Evolutionary conservation across 2,797 vertebrate species (phyloP).

Genomic region (Sciurus carolinensis): DNA sequence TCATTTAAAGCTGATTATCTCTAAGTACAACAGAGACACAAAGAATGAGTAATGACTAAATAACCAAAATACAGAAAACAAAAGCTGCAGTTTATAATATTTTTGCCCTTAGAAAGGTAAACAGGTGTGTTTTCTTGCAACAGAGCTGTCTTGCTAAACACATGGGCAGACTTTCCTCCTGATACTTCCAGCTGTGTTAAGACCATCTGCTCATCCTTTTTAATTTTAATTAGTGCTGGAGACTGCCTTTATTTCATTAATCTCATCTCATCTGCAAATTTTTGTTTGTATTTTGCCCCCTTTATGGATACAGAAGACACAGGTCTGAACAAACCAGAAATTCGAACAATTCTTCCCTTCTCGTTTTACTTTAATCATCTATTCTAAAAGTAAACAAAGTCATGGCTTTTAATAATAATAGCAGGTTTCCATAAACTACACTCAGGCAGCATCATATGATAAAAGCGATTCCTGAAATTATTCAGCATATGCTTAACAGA

Average conservation of each 20-base stretch:
- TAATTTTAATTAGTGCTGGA: conserved; percentile 89
- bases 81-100: conserved; percentile 80
- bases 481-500: conserved; percentile 74
- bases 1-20: conserved; percentile 82
- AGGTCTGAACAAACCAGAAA: conserved; percentile 54
- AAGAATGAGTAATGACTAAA: conserved; percentile 76
- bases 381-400: conserved; percentile 65
- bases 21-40: conserved; percentile 73
- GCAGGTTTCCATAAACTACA: conserved; percentile 59
- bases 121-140: conserved; percentile 89
- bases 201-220: conserved; percentile 91
- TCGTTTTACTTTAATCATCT: conserved; percentile 66
- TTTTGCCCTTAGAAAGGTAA: conserved; percentile 85
- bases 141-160: conserved; percentile 82
- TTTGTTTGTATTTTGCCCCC: conserved; percentile 58
- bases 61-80: conserved; percentile 79
- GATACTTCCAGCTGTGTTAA: conserved; percentile 87
- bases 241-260: conserved; percentile 87
- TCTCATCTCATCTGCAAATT: conserved; percentile 82
- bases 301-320: conserved; percentile 71
- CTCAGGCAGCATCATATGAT: conserved; percentile 20
- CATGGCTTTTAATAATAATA: conserved; percentile 72
- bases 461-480: conserved; percentile 63
- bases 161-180: conserved; percentile 83
- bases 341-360: conserved; percentile 39